Evolutionary conservation across 53 echinoderm and acorn worm species (phyloP).

Genomic region (Pentamera pediparva): DNA sequence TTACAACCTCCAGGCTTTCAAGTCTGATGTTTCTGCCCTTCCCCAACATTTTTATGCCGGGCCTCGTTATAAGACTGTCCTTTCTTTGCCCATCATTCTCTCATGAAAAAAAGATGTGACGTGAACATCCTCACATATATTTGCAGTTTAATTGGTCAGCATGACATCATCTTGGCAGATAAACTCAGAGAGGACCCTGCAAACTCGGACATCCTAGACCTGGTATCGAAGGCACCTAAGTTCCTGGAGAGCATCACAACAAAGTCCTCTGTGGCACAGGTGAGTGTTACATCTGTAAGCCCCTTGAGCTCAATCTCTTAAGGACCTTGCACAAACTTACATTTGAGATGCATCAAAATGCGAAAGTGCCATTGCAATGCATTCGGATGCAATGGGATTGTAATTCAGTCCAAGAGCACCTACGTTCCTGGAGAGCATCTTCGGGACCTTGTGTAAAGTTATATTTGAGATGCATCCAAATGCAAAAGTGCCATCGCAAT

Average conservation of each 20-base stretch:
- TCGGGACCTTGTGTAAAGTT: too few relatives aligned
- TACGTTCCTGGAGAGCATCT: too few relatives aligned
- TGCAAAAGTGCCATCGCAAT: too few relatives aligned
- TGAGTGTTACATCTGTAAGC: too few relatives aligned
- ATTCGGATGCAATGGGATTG: too few relatives aligned
- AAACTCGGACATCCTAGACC: slow-evolving; percentile 51
- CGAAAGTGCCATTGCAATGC: too few relatives aligned
- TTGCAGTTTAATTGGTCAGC: slow-evolving; percentile 54
- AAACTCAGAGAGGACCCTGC: slow-evolving; percentile 46
- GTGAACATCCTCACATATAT: not conserved
- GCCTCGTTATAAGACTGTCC: not conserved
- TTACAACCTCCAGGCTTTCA: not conserved
- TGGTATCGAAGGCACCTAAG: slow-evolving; percentile 44
- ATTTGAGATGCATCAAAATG: too few relatives aligned
- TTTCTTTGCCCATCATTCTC: not conserved
- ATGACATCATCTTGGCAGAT: slow-evolving; percentile 59
- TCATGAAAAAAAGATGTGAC: not conserved
- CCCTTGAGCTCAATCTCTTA: too few relatives aligned
- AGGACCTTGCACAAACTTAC: too few relatives aligned
- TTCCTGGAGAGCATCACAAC: slow-evolving; percentile 62
- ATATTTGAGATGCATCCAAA: too few relatives aligned
- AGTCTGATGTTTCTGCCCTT: not conserved
- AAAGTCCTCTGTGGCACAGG: slow-evolving; percentile 72
- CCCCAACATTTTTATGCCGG: not conserved
- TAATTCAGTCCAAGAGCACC: too few relatives aligned